phyloP scores from a whole-genome alignment of 2,888 invertebrate genomes.

The Clostera curtula region DNA sequence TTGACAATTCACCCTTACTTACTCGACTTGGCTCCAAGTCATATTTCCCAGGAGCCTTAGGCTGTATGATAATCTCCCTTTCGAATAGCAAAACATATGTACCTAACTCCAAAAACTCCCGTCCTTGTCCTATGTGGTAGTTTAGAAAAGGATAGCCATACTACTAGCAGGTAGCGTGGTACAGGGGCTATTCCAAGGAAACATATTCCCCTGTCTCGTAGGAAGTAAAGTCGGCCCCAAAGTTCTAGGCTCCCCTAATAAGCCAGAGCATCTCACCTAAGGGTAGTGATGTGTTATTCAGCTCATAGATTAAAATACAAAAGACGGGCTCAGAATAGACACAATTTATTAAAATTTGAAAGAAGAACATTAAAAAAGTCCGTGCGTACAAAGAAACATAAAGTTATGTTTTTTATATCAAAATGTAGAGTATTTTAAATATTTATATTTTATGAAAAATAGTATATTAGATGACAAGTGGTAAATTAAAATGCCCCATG shows the following conservation, averaged over 20 bases:
- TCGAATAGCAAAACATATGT: slow-evolving; percentile 40
- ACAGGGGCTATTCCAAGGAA: slow-evolving; percentile 44
- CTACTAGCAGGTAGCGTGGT: slow-evolving; percentile 27
- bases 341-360: no score
- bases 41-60: slow-evolving; percentile 60
- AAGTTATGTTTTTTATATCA: slow-evolving; percentile 6
- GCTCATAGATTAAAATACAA: slow-evolving; percentile 11
- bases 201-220: slow-evolving; percentile 57
- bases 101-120: slow-evolving; percentile 27
- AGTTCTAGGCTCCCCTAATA: slow-evolving; percentile 72
- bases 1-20: slow-evolving; percentile 55
- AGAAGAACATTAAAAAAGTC: no score
- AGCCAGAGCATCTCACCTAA: slow-evolving; percentile 65
- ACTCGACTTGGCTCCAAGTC: slow-evolving; percentile 48
- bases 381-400: no score
- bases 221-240: slow-evolving; percentile 62
- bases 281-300: slow-evolving; percentile 40
- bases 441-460: slow-evolving; percentile 1
- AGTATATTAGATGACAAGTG: no score
- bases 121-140: slow-evolving; percentile 26
- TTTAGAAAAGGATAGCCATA: slow-evolving; percentile 29
- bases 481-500: no score
- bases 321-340: no score
- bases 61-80: slow-evolving; percentile 45
- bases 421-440: slow-evolving; percentile 3